Evolutionary conservation across 2,113 vertebrate species (phyloP), one percentile per base, ranked within the genome.

Genomic region (Nicator chloris): DNA sequence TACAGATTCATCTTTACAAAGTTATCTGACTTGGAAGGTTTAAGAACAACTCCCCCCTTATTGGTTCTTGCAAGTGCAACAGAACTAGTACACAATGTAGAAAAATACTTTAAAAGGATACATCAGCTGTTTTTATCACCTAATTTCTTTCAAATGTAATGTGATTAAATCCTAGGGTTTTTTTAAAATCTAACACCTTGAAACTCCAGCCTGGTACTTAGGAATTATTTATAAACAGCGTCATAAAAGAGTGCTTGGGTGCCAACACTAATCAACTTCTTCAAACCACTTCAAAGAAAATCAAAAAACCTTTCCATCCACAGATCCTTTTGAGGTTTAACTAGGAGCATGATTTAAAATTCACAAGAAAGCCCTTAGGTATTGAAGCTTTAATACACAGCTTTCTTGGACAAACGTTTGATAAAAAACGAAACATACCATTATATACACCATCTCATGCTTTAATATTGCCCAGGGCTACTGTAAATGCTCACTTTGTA

Each of bases 201-300:
- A 97, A 98, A 97, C 95, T 96, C 95, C 96, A 97, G 97, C 96
- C 96, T 59, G 93, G 97, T 96, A 97, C 97, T 97, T 89, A 98
- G 98, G 97, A 98, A 98, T 98, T 98, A 98, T 98, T 98, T 98
- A 98, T 98, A 98, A 98, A 97, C 98, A 98, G 98, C 96, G 97
- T 96, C 98, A 98, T 97, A 92, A 98, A 98, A 98, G 97, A 97
- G 97, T 97, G 97, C 98, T 97, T 77, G 94, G 92, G 97, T 98
- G 98, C 98, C 98, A 98, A 97, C 95, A 97, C 97, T 98, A 97
- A 98, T 98, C 98, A 98, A 97, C 97, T 97, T 97, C 98, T 97
- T 97, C 97, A 93, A 96, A 97, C 91, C 95, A 97, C 98, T 98
- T 98, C 98, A 98, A 98, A 98, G 98, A 94, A 96, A 97, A 97